Conservation (phyloP, 1,140 invertebrate genomes). For the Mizuhopecten yessoensis region DNA sequence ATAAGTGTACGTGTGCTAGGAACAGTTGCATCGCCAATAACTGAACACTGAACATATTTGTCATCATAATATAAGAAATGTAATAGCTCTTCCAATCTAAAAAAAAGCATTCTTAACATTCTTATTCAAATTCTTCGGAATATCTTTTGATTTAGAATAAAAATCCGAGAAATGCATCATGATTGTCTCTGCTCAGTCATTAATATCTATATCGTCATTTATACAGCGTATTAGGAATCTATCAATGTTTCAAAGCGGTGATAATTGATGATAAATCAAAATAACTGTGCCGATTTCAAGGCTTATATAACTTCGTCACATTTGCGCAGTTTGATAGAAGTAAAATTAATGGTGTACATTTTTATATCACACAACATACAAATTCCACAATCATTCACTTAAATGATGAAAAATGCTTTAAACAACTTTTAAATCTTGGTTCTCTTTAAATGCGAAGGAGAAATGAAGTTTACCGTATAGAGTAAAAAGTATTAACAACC, state of each 20-base stretch:
- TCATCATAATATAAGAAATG: neutral
- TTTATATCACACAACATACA: neutral
- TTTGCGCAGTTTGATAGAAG: neutral
- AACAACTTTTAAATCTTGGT: neutral
- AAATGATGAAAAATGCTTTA: slow-evolving; percentile 5
- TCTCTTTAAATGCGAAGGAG: slow-evolving; percentile 22
- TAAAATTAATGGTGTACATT: slow-evolving; percentile 1
- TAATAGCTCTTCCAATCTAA: neutral
- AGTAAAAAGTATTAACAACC: neutral
- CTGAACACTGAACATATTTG: neutral
- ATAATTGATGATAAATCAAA: slow-evolving; percentile 7
- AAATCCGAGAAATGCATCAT: neutral
- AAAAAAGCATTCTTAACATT: neutral
- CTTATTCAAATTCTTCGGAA: neutral
- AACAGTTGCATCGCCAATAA: too few relatives aligned
- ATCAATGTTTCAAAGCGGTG: neutral
- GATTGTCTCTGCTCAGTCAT: neutral
- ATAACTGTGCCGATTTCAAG: slow-evolving; percentile 9
- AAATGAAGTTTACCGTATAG: neutral
- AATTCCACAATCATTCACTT: slow-evolving; percentile 14
- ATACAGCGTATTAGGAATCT: neutral
- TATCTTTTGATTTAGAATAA: neutral
- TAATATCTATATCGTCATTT: slow-evolving; percentile 6
- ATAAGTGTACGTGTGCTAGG: too few relatives aligned
- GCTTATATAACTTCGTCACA: neutral